Conservation (phyloP, 2,888 invertebrate genomes). For the Tetrapedia diversipes region DNA sequence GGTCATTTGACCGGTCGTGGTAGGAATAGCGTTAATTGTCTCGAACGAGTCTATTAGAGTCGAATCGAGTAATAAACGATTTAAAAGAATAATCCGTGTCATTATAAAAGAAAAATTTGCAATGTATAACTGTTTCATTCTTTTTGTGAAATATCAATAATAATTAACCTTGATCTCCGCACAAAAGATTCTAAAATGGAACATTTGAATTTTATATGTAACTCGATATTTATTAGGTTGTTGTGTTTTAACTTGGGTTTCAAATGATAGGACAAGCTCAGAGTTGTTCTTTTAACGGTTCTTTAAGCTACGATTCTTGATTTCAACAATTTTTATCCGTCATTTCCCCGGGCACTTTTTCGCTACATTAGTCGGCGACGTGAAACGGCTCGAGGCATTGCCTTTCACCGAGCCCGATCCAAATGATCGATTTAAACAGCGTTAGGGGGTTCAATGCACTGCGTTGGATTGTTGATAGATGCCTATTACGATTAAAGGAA, state of each 20-base stretch:
- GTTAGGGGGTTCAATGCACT: constrained; percentile 36
- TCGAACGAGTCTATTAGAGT: too few relatives aligned
- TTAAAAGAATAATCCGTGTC: too few relatives aligned
- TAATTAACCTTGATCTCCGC: too few relatives aligned
- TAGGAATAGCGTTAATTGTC: too few relatives aligned
- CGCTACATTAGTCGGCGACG: neutral
- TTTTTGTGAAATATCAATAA: too few relatives aligned
- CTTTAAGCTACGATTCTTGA: neutral
- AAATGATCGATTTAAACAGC: constrained; percentile 42
- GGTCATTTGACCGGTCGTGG: too few relatives aligned
- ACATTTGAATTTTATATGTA: too few relatives aligned
- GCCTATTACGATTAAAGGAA: constrained; percentile 53
- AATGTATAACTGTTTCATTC: too few relatives aligned
- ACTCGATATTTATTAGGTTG: neutral
- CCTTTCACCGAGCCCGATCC: constrained; percentile 48
- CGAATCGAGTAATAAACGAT: too few relatives aligned
- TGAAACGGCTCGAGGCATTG: constrained; percentile 28
- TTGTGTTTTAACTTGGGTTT: neutral
- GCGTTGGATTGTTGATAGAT: constrained; percentile 21
- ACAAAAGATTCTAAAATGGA: too few relatives aligned
- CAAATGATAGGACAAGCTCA: neutral
- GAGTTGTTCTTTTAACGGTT: constrained; percentile 1
- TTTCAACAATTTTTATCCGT: neutral
- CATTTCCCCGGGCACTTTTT: neutral
- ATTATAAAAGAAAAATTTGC: too few relatives aligned